These are phyloP conservation scores for Cenopis cana DNA, from an alignment of 2,888 invertebrate species.

Conservation along the genomic window DNA sequence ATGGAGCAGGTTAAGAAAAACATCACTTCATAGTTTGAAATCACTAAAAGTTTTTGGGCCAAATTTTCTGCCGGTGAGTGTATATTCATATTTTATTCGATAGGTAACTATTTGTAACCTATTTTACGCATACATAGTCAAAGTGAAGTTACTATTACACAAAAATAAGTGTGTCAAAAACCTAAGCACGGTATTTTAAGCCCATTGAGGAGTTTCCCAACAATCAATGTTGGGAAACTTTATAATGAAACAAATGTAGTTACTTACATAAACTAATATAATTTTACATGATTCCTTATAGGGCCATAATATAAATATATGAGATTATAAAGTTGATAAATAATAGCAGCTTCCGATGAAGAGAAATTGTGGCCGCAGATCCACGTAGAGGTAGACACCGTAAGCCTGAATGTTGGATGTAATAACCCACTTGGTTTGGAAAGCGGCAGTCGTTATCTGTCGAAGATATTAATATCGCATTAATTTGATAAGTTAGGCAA, in stretches of 20 bases:
- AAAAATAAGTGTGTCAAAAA: no score
- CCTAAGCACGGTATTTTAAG: not conserved
- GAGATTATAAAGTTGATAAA: slow-evolving; percentile 55
- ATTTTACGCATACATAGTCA: no score
- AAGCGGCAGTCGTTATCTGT: slow-evolving; percentile 88
- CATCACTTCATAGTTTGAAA: no score
- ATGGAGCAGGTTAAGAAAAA: no score
- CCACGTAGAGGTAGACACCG: slow-evolving; percentile 74
- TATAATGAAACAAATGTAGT: not conserved
- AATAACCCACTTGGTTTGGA: slow-evolving; percentile 87
- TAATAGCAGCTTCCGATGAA: slow-evolving; percentile 52
- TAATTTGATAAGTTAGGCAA: slow-evolving; percentile 47
- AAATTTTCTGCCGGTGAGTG: no score
- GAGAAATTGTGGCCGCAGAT: slow-evolving; percentile 50
- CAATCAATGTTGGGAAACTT: not conserved
- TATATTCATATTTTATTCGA: no score
- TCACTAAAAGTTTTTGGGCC: no score
- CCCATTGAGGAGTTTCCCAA: not conserved
- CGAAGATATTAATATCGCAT: slow-evolving; percentile 45
- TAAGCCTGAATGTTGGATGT: slow-evolving; percentile 77
- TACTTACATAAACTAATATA: not conserved
- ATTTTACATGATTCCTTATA: not conserved
- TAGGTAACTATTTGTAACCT: no score
- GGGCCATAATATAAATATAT: slow-evolving; percentile 35
- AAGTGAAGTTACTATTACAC: no score